Percentiles rank a stretch among this genome's conserved stretches.
Evolutionary conservation across 2,888 invertebrate species (phyloP).

Genomic region (Dryococelus australis): DNA sequence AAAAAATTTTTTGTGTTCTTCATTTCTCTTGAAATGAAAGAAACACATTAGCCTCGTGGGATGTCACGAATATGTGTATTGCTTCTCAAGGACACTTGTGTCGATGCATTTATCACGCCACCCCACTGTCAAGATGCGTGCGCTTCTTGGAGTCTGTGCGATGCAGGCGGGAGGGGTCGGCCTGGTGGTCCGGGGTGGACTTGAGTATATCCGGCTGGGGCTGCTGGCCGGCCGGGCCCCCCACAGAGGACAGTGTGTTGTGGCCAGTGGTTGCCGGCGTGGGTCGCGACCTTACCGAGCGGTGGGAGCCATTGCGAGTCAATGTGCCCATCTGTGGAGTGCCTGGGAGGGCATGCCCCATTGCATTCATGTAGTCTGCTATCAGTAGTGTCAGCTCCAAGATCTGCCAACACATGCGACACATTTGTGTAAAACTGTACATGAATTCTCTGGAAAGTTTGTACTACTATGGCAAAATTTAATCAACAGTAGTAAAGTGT

Average conservation of each 20-base stretch:
- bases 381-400: conserved; percentile 88
- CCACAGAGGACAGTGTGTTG: conserved; percentile 31
- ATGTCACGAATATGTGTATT: background rate
- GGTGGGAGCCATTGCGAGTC: conserved; percentile 73
- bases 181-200: conserved; percentile 84
- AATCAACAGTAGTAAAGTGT: background rate
- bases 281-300: conserved; percentile 60
- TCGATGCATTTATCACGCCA: conserved; percentile 56
- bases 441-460: background rate
- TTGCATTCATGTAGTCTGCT: conserved; percentile 93
- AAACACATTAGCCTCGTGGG: background rate
- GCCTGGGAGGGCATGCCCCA: conserved; percentile 75
- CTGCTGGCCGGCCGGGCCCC: conserved; percentile 33
- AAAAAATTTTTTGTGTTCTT: background rate
- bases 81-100: background rate
- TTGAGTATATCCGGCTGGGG: conserved; percentile 82
- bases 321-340: conserved; percentile 83
- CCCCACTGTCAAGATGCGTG: conserved; percentile 60
- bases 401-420: conserved; percentile 65
- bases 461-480: background rate
- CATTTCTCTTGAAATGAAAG: background rate
- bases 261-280: conserved; percentile 44
- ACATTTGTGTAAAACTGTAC: background rate
- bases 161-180: conserved; percentile 56
- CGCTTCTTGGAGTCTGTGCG: conserved; percentile 62